Conservation (phyloP, 2,113 vertebrate genomes). For the Cavia aperea region DNA sequence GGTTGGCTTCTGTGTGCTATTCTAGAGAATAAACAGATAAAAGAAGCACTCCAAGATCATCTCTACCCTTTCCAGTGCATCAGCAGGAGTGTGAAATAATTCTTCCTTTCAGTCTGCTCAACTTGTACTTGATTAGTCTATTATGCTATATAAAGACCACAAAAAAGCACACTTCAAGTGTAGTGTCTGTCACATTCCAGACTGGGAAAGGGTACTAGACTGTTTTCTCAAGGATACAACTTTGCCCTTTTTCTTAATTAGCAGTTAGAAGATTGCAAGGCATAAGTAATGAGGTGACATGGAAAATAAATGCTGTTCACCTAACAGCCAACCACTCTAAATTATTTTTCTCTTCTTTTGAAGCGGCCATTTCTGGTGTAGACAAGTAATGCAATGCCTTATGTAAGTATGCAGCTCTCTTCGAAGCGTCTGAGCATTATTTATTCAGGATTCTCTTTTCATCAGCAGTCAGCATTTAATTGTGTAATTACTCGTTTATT, state of each 20-base stretch:
- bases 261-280: constrained; percentile 29
- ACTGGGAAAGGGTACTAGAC: constrained; percentile 33
- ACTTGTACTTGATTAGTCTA: constrained; percentile 33
- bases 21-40: constrained; percentile 22
- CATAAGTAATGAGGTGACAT: constrained; percentile 25
- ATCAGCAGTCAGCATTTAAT: neutral
- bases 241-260: constrained; percentile 62
- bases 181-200: constrained; percentile 45
- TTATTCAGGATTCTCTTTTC: neutral
- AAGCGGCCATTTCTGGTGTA: neutral
- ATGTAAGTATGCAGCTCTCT: neutral
- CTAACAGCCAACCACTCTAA: constrained; percentile 25
- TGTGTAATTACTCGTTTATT: constrained; percentile 30
- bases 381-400: neutral
- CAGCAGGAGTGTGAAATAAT: constrained; percentile 47
- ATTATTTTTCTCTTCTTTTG: constrained; percentile 25
- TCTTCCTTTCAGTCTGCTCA: constrained; percentile 46
- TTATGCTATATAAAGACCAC: constrained; percentile 45
- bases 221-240: constrained; percentile 41
- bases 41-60: constrained; percentile 8
- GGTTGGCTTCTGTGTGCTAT: constrained; percentile 28
- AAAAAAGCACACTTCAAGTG: constrained; percentile 24
- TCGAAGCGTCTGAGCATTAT: neutral
- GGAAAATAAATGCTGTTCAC: constrained; percentile 48
- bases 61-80: constrained; percentile 12